Evolutionary conservation across 2,888 invertebrate species (phyloP), one percentile per base, ranked within the genome.

Genomic region (Melieria picta): DNA sequence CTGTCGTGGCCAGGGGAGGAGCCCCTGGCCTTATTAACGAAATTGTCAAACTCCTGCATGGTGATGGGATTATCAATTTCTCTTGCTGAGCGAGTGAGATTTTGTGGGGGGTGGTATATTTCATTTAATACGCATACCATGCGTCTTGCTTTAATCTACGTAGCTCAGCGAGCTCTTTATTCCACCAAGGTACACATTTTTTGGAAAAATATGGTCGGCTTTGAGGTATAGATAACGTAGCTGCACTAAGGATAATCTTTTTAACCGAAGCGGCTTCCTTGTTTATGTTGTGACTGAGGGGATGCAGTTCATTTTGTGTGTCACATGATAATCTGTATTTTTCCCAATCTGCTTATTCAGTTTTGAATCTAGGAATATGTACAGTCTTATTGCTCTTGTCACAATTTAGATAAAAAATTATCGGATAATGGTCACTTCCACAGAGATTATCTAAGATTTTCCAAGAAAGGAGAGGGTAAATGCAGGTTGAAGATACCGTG

Each of bases 41-140:
- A 16, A n/a, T 58, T 58, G 11, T 58, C 42, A 13, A 42, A 16
- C 42, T 58, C 42, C n/a, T 58, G 58, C 10, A 42, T 11, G 58
- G 58, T 58, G 58, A 58, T 58, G 13, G n/a, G 7, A 3, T 58
- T 58, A 45, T 58, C 58, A 42, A 58, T 58, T 45, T 58, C 58
- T 43, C 13, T 58, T 11, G 58, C 42, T 5, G 58, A 42, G 42
- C 58, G 58, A 58, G 42, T 30, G 1, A 58, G 30, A 58, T 9
- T 58, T 58, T 58, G 16, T 58, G 58, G 43, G 16, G 42, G 10
- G 11, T 10, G 11, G 43, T 58, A 58, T 30, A 58, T 58, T 5
- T 58, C 7, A 7, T 58, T 58, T 58, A 58, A 60, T n/a, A n/a
- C n/a, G 5, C 45, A 45, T 45, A 11, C n/a, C 11, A 45, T 11